A percentile compares a stretch with the other conserved stretches of the same genome.
phyloP scores from a whole-genome alignment of 2,888 invertebrate species.

The Sarcophaga rosellei region DNA sequence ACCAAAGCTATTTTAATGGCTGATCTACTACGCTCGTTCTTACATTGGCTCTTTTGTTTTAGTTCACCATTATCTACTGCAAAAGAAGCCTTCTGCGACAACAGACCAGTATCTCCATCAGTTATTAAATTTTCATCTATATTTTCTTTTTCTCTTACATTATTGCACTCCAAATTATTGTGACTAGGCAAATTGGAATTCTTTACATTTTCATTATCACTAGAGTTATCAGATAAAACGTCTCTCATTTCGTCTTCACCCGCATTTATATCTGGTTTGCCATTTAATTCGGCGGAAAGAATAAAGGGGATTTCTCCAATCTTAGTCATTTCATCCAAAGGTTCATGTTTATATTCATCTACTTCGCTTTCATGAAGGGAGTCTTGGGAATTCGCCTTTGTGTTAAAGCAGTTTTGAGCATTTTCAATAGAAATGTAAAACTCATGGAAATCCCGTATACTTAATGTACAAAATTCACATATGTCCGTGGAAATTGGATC shows the following conservation, averaged over 20 bases:
- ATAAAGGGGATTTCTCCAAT: constrained; percentile 28
- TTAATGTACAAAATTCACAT: constrained; percentile 77
- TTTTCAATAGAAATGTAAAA: constrained; percentile 77
- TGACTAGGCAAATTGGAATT: constrained; percentile 60
- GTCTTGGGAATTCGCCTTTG: too few relatives aligned
- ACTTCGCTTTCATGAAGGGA: constrained; percentile 2
- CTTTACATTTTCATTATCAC: background rate
- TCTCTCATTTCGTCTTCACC: background rate
- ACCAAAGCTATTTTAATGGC: background rate
- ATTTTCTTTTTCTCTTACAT: constrained; percentile 18
- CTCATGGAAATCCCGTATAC: constrained; percentile 77
- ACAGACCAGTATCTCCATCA: background rate
- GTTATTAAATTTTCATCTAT: background rate
- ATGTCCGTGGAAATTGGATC: constrained; percentile 76
- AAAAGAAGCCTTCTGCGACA: too few relatives aligned
- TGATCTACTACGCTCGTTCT: constrained; percentile 63
- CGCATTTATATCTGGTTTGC: background rate
- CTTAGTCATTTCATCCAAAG: constrained; percentile 58
- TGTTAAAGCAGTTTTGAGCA: constrained; percentile 71
- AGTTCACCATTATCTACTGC: too few relatives aligned
- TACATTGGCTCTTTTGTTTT: background rate
- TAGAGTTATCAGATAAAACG: background rate
- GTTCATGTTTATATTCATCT: constrained; percentile 8
- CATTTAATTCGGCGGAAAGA: background rate
- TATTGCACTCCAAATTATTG: background rate